Evolutionary conservation across 2,888 invertebrate species (phyloP).

Genomic region (Drosophila meridiana): DNA sequence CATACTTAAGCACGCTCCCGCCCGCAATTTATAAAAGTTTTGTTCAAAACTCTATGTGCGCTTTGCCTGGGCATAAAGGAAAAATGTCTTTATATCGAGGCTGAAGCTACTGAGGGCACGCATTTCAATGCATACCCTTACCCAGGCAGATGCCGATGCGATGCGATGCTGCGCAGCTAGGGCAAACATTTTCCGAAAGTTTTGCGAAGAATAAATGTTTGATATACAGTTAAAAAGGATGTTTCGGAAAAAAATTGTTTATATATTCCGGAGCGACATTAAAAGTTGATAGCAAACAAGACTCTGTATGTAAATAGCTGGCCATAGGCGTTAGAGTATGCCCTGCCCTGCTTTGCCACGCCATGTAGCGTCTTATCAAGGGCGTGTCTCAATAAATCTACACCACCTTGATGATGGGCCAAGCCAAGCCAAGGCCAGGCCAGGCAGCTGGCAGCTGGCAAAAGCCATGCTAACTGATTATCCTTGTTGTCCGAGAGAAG

Average conservation of each 20-base stretch:
- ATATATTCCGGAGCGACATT: conserved; percentile 50
- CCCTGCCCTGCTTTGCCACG: not conserved
- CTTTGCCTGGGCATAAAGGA: conserved; percentile 14
- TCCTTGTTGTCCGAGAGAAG: conserved; percentile 69
- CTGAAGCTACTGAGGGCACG: conserved; percentile 26
- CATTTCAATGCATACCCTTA: conserved; percentile 56
- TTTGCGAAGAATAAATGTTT: conserved; percentile 39
- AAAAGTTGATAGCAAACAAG: conserved; percentile 58
- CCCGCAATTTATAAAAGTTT: conserved; percentile 65
- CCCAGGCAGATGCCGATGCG: conserved; percentile 28
- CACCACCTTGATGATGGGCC: conserved; percentile 44
- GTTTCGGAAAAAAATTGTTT: conserved; percentile 29
- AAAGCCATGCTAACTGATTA: conserved; percentile 69
- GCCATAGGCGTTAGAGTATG: conserved; percentile 45
- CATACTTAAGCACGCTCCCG: conserved; percentile 18
- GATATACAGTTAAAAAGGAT: conserved; percentile 30
- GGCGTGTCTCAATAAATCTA: conserved; percentile 78
- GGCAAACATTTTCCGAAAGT: conserved; percentile 40
- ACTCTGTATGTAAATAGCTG: conserved; percentile 33
- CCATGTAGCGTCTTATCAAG: conserved; percentile 62
- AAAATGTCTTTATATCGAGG: conserved; percentile 55
- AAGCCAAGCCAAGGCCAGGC: conserved; percentile 14
- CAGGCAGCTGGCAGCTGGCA: conserved; percentile 37
- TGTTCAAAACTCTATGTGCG: conserved; percentile 9
- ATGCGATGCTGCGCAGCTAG: conserved; percentile 19